phyloP scores from a whole-genome alignment of 1,140 invertebrate species.

The Saxidomus purpurata region DNA sequence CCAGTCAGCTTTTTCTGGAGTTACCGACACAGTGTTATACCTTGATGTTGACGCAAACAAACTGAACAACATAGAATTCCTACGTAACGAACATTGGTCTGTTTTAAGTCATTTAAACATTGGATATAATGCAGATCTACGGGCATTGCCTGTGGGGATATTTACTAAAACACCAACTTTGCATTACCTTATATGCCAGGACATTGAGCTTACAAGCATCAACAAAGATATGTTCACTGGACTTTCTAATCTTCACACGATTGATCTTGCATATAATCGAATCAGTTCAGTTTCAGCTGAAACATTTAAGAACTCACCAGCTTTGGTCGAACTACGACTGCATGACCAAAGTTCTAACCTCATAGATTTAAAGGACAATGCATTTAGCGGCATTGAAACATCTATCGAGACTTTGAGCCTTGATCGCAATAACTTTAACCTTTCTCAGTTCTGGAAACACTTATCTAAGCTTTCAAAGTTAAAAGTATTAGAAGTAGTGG shows the following conservation, averaged over 20 bases:
- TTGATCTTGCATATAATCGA: slow-evolving; percentile 74
- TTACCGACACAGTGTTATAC: slow-evolving; percentile 94
- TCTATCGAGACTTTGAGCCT: slow-evolving; percentile 65
- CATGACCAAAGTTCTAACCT: slow-evolving; percentile 49
- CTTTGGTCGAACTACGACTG: slow-evolving; percentile 68
- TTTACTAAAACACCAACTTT: slow-evolving; percentile 94
- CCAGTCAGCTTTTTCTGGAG: slow-evolving; percentile 92
- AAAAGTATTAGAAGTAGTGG: slow-evolving; percentile 58
- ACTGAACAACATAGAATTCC: slow-evolving; percentile 91
- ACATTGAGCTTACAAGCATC: slow-evolving; percentile 94
- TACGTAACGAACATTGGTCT: slow-evolving; percentile 84
- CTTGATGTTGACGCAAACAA: slow-evolving; percentile 96
- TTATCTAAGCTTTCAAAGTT: slow-evolving; percentile 66
- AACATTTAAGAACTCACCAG: slow-evolving; percentile 67
- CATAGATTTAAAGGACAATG: not conserved
- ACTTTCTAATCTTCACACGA: slow-evolving; percentile 64
- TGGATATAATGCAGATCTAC: slow-evolving; percentile 93
- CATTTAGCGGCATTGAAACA: slow-evolving; percentile 65
- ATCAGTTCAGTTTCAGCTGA: slow-evolving; percentile 67
- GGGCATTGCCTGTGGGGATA: slow-evolving; percentile 92
- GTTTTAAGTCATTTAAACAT: slow-evolving; percentile 92
- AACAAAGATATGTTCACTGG: slow-evolving; percentile 90
- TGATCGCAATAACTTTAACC: slow-evolving; percentile 48
- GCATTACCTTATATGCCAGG: slow-evolving; percentile 95
- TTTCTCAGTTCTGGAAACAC: slow-evolving; percentile 68